These are phyloP conservation scores for Magallana ariakensis DNA, from an alignment of 1,140 invertebrate species.

Conservation along the genomic window DNA sequence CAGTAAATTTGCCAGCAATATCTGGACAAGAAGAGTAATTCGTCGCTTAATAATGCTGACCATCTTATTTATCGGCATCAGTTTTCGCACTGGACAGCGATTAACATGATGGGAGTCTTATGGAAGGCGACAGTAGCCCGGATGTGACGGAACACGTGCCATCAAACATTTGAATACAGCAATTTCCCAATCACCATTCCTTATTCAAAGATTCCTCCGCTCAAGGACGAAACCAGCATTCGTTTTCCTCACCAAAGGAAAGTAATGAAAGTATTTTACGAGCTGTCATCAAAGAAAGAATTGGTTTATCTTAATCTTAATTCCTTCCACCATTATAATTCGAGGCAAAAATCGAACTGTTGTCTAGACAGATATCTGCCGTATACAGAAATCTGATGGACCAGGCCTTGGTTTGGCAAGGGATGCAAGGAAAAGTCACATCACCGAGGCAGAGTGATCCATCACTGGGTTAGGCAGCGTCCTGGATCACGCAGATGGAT, in stretches of 20 bases:
- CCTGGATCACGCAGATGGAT: neutral
- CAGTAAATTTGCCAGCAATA: neutral
- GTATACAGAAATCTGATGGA: neutral
- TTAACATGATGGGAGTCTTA: neutral
- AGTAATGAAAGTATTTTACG: conserved; percentile 24
- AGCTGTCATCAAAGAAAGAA: conserved; percentile 22
- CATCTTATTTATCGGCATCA: conserved; percentile 25
- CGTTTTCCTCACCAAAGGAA: neutral
- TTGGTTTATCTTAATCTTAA: conserved; percentile 35
- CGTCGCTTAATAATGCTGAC: neutral
- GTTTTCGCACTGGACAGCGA: neutral
- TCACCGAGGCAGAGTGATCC: neutral
- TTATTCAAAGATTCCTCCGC: neutral
- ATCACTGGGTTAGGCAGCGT: neutral
- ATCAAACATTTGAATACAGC: conserved; percentile 8
- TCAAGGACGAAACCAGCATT: conserved; percentile 5
- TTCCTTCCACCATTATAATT: conserved; percentile 27
- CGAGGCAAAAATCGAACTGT: conserved; percentile 11
- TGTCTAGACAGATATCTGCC: conserved; percentile 5
- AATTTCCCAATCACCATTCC: neutral
- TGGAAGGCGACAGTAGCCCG: neutral
- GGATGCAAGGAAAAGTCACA: neutral
- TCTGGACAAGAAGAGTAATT: neutral
- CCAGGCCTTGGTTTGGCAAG: neutral
- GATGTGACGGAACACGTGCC: neutral